Percentiles rank a stretch among this genome's conserved stretches.
phyloP scores from a whole-genome alignment of 2,888 invertebrate genomes.

The Mesorhabditis belari region DNA sequence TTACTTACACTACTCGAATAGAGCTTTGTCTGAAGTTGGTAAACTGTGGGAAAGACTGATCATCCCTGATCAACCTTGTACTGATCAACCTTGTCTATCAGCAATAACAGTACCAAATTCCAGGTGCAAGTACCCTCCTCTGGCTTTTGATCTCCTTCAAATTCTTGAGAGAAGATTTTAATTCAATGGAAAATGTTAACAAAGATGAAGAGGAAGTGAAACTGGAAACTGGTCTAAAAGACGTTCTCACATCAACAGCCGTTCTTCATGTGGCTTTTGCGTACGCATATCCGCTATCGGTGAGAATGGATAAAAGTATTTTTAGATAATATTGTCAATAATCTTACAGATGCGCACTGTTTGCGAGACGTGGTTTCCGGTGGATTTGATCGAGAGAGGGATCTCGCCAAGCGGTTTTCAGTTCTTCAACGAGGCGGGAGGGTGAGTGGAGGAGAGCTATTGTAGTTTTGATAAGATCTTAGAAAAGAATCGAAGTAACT shows the following conservation, averaged over 20 bases:
- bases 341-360: constrained; percentile 22
- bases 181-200: not conserved
- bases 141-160: not conserved
- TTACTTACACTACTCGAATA: too few species aligned
- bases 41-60: too few species aligned
- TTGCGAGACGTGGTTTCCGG: constrained; percentile 30
- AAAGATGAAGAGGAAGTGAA: not conserved
- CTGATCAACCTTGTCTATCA: too few species aligned
- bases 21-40: too few species aligned
- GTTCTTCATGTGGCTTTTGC: constrained; percentile 11
- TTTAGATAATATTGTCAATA: not conserved
- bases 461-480: too few species aligned
- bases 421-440: constrained; percentile 24
- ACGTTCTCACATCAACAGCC: constrained; percentile 9
- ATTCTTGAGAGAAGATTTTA: not conserved
- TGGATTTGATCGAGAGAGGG: constrained; percentile 11
- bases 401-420: constrained; percentile 15
- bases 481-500: too few species aligned
- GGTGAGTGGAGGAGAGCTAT: too few species aligned
- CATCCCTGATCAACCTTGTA: too few species aligned
- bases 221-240: not conserved
- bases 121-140: not conserved
- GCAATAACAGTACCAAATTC: too few species aligned
- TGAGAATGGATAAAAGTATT: not conserved
- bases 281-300: constrained; percentile 15